Base-by-base conservation (phyloP, 2,888 invertebrate genomes). In the Clistopyga incitator region DNA sequence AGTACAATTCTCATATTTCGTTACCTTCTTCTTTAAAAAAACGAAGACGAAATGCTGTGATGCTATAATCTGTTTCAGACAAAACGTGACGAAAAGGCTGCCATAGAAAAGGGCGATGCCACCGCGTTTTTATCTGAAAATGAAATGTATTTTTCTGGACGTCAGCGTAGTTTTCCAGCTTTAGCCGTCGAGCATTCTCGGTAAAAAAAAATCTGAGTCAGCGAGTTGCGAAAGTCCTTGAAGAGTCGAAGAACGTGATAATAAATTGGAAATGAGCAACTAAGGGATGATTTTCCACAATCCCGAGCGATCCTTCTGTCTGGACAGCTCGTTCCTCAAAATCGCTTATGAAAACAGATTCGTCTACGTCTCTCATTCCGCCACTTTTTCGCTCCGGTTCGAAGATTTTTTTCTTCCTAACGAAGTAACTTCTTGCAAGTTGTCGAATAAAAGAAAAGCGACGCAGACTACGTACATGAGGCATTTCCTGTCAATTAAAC, bases 221-320 rank as follows among this genome's bases (percentile, higher is more conserved):
- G 77, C 81, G 25, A 42, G 42, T 42, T 25, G 18, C 18, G 11
- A 61, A 47, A 80, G 61, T 72, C 47, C 61, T 64, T 78, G 54
- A 56, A 42, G 15, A 61, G 50, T 74, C 68, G 74, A 42, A 52
- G 74, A 82, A 82, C 82, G 82, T 82, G 82, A 74, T 78, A 78
- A 82, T 56, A 56, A 56, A 82, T 78, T 78, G 82, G 74, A 59
- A 78, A 82, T 70, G 82, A 78, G 78, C 23, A 59, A 74, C 68
- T 59, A 68, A n/a, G 38, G 18, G 61, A 61, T 61, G 38, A 25
- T 25, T 56, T 56, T 56, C 56, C 15, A 56, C 56, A 25, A 25
- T 25, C 15, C 23, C 6, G 25, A 25, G 38, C 38, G 34, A 13
- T 25, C 15, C 23, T 56, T 56, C 56, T 29, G 61, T 10, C 29